Base-by-base conservation (phyloP, 2,797 vertebrate genomes). In the Cossypha niveicapilla region DNA sequence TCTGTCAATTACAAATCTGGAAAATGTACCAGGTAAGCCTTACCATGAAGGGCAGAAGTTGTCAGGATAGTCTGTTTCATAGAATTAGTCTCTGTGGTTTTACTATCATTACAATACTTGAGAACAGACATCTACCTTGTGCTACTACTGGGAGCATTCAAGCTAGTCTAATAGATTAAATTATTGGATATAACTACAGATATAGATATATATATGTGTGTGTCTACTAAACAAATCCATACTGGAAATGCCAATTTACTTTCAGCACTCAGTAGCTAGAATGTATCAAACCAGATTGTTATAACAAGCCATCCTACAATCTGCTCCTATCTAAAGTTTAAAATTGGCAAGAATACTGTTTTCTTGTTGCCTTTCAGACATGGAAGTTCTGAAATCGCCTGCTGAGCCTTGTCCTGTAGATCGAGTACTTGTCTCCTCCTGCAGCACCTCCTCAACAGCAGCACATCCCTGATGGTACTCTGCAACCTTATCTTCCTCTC, bases 401-500 rank as follows among this genome's bases (percentile, higher is more conserved):
- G 0, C 51, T 10, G 30, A 85, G 63, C 39, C 67, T 41, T 8
- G 21, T 56, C 48, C 53, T 32, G 73, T 23, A 77, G 32, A 19
- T 48, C 0, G 0, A 71, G 34, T 13, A 60, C 45, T 76, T 82
- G 67, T 75, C 73, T 86, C 56, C 70, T 75, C 18, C 37, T n/a
- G 68, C 32, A 86, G 70, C 67, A 92, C 56, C 72, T 80, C 45
- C 68, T 58, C 80, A 85, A 66, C 17, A 73, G 65, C 32, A 50
- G 67, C 92, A 91, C 65, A 87, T 82, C 81, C 39, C 68, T 6
- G 1, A 53, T 1, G 0, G 47, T n/a, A 35, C 17, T 76, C 67
- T 71, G 65, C 65, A 88, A 74, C 67, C 77, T 94, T 95, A 87
- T 95, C 96, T 95, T 93, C 86, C 77, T 72, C 65, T 95, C 45